phyloP scores from a whole-genome alignment of 2,797 vertebrate species.

The Moxostoma hubbsi region DNA sequence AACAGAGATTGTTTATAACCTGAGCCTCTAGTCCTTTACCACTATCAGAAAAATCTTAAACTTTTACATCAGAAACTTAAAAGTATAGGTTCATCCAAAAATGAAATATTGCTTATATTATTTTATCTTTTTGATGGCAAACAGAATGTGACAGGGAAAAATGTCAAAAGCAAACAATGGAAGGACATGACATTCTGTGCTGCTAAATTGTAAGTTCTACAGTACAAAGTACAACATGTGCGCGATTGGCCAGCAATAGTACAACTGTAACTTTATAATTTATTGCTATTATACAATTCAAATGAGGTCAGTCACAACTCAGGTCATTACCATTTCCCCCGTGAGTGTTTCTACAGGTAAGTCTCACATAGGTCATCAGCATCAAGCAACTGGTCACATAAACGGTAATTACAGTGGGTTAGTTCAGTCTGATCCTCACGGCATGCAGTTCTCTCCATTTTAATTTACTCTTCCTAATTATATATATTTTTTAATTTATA shows the following conservation, averaged over 20 bases:
- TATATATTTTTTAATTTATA: too few species aligned
- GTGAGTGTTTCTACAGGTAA: constrained; percentile 31
- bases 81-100: too few species aligned
- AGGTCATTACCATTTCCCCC: background rate
- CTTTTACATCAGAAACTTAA: too few species aligned
- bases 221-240: background rate
- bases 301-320: background rate
- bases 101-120: too few species aligned
- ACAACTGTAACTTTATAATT: background rate
- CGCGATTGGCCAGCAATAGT: background rate
- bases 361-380: constrained; percentile 32
- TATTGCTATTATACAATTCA: background rate
- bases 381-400: constrained; percentile 21
- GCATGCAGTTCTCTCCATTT: background rate
- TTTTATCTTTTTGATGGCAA: too few species aligned
- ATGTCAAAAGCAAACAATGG: constrained; percentile 38
- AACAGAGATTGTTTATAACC: background rate
- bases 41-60: background rate
- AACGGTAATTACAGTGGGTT: constrained; percentile 31
- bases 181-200: constrained; percentile 47
- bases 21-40: background rate
- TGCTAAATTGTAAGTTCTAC: constrained; percentile 19
- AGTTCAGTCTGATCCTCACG: constrained; percentile 13
- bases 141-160: background rate
- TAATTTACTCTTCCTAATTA: too few species aligned